Evolutionary conservation across 35 echinoderm and acorn worm species (phyloP), one percentile per base, ranked within the genome.

Genomic region (Patiria miniata): DNA sequence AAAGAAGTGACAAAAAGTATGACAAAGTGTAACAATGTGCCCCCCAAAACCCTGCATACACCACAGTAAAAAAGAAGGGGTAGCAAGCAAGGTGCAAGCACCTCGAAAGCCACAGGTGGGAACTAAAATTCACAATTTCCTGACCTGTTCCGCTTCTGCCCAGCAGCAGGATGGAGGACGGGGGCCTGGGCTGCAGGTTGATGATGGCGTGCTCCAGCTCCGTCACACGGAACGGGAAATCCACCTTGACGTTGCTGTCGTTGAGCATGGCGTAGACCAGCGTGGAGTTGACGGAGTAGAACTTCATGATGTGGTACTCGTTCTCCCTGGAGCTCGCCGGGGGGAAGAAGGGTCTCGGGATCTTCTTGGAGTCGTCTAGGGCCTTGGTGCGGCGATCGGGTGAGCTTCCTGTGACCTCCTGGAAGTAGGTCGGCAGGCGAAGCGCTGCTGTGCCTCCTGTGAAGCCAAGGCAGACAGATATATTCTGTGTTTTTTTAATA

Each of bases 251-350:
- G 38, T 76, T 77, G 21, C 42, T 84, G 51, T 90, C 80, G 29
- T 59, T 82, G 0, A 90, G 61, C 61, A 90, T 83, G 37, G 61
- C 81, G 38, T 83, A 84, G 36, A 90, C 88, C n/a, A 90, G 88
- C 33, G 61, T 83, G 17, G 88, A 90, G 68, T 40, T 83, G 40
- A 90, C 83, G 2, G 80, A 84, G 81, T 90, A 90, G 51, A 90
- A 90, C 65, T 90, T 90, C 88, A 90, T 90, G 33, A 90, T 90
- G 55, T 90, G 88, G 81, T 90, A 90, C 68, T 90, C 88, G 8
- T 82, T 84, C 53, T 90, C 88, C 26, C 83, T 83, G 26, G 88
- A 90, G 65, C 88, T 90, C 1, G 88, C 88, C 36, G 88, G 88
- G 37, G 88, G 88, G 44, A 90, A 90, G 80, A 84, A 90, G 7